Evolutionary conservation across 2,888 invertebrate genomes (phyloP), one percentile per base, ranked within the genome.

Genomic region (Palloptera scutellata): DNA sequence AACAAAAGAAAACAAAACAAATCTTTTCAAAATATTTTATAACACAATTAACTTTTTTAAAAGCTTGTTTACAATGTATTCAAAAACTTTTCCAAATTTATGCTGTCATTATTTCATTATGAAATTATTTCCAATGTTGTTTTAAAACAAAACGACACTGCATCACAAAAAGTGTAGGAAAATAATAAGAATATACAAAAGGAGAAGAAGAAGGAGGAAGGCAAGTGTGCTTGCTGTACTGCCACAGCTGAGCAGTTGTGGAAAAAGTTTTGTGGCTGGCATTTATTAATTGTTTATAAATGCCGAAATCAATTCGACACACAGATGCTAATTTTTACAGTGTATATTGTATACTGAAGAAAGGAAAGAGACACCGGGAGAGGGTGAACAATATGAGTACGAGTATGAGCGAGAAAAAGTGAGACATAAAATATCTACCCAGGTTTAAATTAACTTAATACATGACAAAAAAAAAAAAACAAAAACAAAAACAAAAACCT

Each of bases 291-390:
- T 70, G 72, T 72, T 70, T 70, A 67, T 70, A 67, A 72, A 72
- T 68, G 68, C 42, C 12, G 43, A 41, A 15, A n/a, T 41, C 41
- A 54, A 40, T 15, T 40, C 61, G 45, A 12, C 9, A 76, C 70
- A 73, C 78, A 79, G 78, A 75, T 79, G 78, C 75, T 74, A 73
- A 74, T 75, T 73, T 67, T 17, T 43, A 61, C 60, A 60, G 40
- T 15, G 63, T 30, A 30, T 30, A n/a, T n/a, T n/a, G n/a, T n/a
- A 30, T 30, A 30, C 30, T 4, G 30, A 30, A 17, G 41, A n/a
- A n/a, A 20, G n/a, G 42, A 8, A 19, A 13, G 13, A 9, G 9
- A 11, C 0, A 48, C 17, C 12, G 40, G 3, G 42, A 1, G 30
- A 30, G 1, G 17, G 17, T 48, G 13, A 61, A 12, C 9, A 13